phyloP scores from a whole-genome alignment of 2,888 invertebrate genomes.

The Fragum fragum region DNA sequence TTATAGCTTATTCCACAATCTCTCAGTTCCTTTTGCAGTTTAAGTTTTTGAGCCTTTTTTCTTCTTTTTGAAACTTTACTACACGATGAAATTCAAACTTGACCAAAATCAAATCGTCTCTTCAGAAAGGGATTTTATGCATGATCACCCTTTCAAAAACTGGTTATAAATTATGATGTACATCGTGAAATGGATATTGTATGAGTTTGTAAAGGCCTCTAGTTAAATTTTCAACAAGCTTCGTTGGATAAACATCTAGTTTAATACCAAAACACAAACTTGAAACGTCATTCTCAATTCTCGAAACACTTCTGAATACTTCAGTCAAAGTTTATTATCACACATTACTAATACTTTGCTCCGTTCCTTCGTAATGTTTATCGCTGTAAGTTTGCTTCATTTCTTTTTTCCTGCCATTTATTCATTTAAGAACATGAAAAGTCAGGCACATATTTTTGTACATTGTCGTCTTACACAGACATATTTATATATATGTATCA shows the following conservation, averaged over 20 bases:
- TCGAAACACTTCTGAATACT: not conserved
- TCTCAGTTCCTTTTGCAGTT: no score
- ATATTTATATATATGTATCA: constrained; percentile 13
- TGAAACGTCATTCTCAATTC: not conserved
- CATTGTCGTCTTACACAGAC: not conserved
- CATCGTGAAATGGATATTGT: not conserved
- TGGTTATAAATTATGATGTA: not conserved
- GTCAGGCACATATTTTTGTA: constrained; percentile 20
- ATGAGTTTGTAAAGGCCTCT: not conserved
- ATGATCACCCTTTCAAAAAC: no score
- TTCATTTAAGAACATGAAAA: not conserved
- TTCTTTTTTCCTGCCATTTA: not conserved
- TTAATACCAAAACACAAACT: not conserved
- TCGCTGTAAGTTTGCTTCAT: constrained; percentile 11
- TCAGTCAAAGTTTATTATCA: not conserved
- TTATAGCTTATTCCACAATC: no score
- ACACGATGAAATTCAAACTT: no score
- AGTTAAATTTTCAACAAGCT: not conserved
- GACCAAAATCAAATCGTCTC: no score
- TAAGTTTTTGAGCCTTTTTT: no score
- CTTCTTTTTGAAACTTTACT: no score
- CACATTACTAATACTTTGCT: not conserved
- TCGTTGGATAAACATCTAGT: constrained; percentile 1
- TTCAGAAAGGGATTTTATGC: no score
- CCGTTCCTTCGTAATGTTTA: not conserved